These are phyloP conservation scores for Ophthalmolycus amberensis DNA, from an alignment of 2,113 vertebrate genomes.

Conservation along the genomic window DNA sequence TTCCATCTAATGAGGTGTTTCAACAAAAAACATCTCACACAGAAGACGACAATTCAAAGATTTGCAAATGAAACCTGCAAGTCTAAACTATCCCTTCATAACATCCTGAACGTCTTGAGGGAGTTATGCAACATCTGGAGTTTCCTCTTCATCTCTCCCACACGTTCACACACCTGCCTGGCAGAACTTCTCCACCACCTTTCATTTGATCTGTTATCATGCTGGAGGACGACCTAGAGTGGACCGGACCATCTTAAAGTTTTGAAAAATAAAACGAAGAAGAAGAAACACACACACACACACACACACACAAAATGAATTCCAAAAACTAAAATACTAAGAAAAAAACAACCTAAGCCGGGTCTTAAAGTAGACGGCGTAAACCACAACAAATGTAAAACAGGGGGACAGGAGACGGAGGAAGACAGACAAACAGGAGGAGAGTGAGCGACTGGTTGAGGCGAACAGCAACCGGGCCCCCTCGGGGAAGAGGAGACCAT, in stretches of 20 bases:
- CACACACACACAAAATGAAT: neutral
- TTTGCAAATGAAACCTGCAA: neutral
- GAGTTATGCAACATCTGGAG: constrained; percentile 3
- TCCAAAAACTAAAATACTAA: neutral
- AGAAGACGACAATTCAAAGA: neutral
- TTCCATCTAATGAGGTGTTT: neutral
- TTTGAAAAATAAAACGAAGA: neutral
- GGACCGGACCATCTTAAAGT: neutral
- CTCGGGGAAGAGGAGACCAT: constrained; percentile 53
- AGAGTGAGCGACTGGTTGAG: constrained; percentile 38
- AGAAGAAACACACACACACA: no score
- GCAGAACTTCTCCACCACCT: neutral
- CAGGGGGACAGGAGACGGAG: neutral
- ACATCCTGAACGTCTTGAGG: neutral
- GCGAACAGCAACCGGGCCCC: constrained; percentile 48
- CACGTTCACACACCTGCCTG: neutral
- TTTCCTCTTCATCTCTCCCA: neutral
- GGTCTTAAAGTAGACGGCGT: constrained; percentile 7
- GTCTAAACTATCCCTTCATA: neutral
- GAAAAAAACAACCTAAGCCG: neutral
- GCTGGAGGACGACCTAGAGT: neutral
- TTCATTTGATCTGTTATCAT: neutral
- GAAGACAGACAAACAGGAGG: constrained; percentile 25
- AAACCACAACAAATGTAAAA: constrained; percentile 10
- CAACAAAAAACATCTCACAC: neutral